Base-by-base conservation (phyloP, 2,113 vertebrate species). In the Eublepharis macularius region DNA sequence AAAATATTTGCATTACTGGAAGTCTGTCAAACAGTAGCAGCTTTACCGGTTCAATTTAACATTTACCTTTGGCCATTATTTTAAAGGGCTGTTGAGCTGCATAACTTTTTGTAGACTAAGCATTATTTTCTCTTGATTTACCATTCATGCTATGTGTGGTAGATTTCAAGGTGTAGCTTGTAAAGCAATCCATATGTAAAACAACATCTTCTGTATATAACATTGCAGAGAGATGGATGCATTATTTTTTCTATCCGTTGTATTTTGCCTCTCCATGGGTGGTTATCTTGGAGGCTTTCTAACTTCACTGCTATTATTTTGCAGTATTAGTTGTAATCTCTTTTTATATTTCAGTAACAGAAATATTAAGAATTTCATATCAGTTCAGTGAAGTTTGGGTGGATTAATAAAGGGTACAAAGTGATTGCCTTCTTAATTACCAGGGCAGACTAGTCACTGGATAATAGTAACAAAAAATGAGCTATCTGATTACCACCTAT, bases 41-140 rank as follows among this genome's bases (percentile, higher is more conserved):
- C 89, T 84, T 80, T 43, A 84, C 92, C 82, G 90, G 90, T 91
- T 79, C 78, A 92, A 86, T 93, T 81, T 91, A 91, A 84, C 89
- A 82, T 86, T n/a, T 85, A 88, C 90, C 92, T 90, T 93, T 86
- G 90, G 91, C 92, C 92, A 90, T 45, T 83, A 2, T 95, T 92
- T 94, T 85, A 88, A 90, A 76, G 93, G 94, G 90, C 86, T 87
- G 91, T 89, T 88, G 88, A 94, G 93, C 85, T 92, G 93, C 92
- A 91, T 86, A 91, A 90, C 85, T 94, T 94, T 95, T 91, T 94
- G 91, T 96, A 94, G 91, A 93, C 93, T 87, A 94, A 88, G 92
- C 90, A 89, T 94, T 94, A 91, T 94, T 84, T 94, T 92, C 93
- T 87, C 89, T 95, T 94, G 86, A 85, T 94, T 94, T 87, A 39